Conservation (phyloP, 2,797 vertebrate species). For the Tympanoctomys barrerae region DNA sequence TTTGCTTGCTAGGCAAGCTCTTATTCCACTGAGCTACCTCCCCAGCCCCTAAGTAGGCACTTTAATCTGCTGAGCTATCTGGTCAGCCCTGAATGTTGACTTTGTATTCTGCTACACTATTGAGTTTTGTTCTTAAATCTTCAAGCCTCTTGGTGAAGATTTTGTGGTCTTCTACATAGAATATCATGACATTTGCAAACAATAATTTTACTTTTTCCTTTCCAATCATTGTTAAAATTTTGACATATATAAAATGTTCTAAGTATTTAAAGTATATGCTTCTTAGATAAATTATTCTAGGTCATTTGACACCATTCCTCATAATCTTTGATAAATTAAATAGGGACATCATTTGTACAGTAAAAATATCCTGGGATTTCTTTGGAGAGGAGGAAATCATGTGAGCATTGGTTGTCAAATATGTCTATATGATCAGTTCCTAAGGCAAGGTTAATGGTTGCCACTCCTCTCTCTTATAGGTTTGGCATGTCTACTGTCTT, state of each 20-base stretch:
- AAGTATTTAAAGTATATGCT: background rate
- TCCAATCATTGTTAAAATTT: no score
- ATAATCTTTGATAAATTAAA: background rate
- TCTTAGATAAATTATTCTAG: background rate
- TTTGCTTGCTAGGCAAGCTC: no score
- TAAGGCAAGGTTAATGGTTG: background rate
- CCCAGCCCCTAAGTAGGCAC: no score
- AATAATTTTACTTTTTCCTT: no score
- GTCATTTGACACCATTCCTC: background rate
- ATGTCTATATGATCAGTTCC: background rate
- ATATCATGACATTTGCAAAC: no score
- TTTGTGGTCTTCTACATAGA: no score
- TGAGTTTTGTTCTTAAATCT: no score
- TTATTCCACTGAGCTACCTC: no score
- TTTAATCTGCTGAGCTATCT: no score
- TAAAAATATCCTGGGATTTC: background rate
- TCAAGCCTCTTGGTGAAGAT: no score
- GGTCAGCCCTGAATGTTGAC: no score
- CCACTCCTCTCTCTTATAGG: background rate
- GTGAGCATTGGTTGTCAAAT: background rate
- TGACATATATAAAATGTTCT: background rate
- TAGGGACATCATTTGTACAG: background rate
- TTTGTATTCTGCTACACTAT: no score
- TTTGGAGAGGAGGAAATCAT: background rate
- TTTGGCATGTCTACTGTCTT: background rate